These are phyloP conservation scores for Grallaria varia DNA, from an alignment of 2,113 vertebrate species.

Conservation along the genomic window DNA sequence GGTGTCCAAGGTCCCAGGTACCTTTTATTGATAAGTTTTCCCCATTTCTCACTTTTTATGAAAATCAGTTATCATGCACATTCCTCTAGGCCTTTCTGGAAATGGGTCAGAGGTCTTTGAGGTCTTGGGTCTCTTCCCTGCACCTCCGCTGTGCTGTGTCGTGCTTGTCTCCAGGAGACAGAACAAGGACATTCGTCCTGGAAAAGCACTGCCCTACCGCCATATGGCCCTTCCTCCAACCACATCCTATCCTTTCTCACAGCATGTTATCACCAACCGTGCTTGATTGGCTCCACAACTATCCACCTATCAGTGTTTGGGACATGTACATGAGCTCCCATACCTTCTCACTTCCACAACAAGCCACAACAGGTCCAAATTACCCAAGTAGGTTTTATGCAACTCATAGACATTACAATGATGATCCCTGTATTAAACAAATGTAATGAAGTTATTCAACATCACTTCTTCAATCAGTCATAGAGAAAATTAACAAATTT, in stretches of 20 bases:
- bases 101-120: neutral
- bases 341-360: neutral
- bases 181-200: neutral
- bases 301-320: neutral
- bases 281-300: neutral
- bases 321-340: neutral
- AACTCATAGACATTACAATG: neutral
- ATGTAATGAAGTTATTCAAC: neutral
- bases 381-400: neutral
- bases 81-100: neutral
- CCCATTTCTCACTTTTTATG: neutral
- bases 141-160: neutral
- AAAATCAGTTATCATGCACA: neutral
- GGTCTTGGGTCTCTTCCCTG: neutral
- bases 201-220: neutral
- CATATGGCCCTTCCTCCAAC: neutral
- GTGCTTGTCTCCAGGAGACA: neutral
- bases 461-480: neutral
- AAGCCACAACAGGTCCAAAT: neutral
- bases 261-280: neutral
- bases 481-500: neutral
- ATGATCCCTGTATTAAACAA: neutral
- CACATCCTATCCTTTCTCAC: neutral
- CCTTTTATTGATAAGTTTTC: neutral
- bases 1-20: neutral